Conservation (phyloP, 2,113 vertebrate species). For the Apteryx mantelli region DNA sequence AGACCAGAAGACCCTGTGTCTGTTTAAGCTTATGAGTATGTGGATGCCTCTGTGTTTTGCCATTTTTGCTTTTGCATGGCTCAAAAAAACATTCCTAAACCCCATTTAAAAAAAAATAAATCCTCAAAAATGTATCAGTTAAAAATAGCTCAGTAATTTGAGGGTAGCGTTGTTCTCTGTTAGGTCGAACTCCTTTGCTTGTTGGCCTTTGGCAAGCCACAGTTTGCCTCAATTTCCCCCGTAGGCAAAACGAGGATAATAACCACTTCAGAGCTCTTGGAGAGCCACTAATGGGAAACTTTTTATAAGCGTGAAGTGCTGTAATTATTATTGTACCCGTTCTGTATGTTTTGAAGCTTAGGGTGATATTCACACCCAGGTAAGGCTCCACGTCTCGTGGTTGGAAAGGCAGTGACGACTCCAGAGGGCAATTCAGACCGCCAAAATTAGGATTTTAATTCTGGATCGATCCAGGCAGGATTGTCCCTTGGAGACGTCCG, state of each 20-base stretch:
- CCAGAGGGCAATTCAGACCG: background rate
- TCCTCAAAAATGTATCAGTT: background rate
- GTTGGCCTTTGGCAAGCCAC: background rate
- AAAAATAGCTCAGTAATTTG: constrained; percentile 1
- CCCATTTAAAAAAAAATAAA: too few species aligned
- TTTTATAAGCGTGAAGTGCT: background rate
- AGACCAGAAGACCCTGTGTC: background rate
- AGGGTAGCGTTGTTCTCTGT: background rate
- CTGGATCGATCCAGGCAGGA: fast-evolving
- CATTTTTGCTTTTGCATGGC: background rate
- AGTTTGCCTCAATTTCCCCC: constrained; percentile 4
- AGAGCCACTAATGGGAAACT: background rate
- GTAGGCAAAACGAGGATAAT: background rate
- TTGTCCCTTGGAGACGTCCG: background rate
- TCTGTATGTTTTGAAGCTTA: background rate
- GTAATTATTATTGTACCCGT: background rate
- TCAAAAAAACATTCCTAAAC: background rate
- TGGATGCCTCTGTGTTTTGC: background rate
- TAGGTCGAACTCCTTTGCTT: background rate
- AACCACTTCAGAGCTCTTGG: background rate
- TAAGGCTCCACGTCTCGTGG: fast-evolving
- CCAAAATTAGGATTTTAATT: background rate
- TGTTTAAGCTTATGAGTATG: background rate
- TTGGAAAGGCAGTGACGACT: background rate
- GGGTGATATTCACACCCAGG: background rate